Base-by-base conservation (phyloP, 2,113 vertebrate genomes). In the Pongo abelii region DNA sequence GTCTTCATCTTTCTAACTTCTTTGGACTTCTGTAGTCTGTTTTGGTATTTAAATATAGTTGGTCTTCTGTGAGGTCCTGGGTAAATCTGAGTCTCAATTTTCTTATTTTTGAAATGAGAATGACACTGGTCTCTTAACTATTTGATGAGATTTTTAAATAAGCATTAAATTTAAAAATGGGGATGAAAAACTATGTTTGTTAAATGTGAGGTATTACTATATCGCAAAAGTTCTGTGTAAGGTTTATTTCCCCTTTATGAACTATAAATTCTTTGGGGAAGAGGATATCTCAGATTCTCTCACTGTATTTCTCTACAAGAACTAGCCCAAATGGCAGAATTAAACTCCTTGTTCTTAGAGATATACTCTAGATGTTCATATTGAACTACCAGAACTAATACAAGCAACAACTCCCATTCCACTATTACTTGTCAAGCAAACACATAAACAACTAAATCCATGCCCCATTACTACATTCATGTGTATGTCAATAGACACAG, bases 361-460 rank as follows among this genome's bases (percentile, higher is more conserved):
- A 57, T 30, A 67, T 17, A 90, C 2, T 59, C 13, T 64, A 88
- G 30, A 80, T 55, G 40, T 81, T 96, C 89, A 93, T 84, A 88
- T 18, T 97, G 40, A 96, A 89, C 72, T 72, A 79, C 23, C 59
- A 85, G 23, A 55, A 5, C 20, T 80, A 90, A 72, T n/a, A 61
- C 1, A 61, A 40, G 75, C 35, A 43, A 72, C 3, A 64, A 46
- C 16, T 91, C 43, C 35, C 55, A 48, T 64, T 48, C 23, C 50
- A 72, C 55, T 72, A 75, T 40, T 96, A 91, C 89, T 96, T 95
- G 77, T 30, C 23, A 86, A 89, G n/a, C 43, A 93, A 93, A 61
- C n/a, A 89, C 11, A 79, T 46, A 40, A 59, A 50, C 1, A 59
- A 32, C 38, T 64, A 92, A 92, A 40, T 72, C 18, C 14, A 72